phyloP scores from a whole-genome alignment of 2,113 vertebrate species.

The Hemibates koningsi region DNA sequence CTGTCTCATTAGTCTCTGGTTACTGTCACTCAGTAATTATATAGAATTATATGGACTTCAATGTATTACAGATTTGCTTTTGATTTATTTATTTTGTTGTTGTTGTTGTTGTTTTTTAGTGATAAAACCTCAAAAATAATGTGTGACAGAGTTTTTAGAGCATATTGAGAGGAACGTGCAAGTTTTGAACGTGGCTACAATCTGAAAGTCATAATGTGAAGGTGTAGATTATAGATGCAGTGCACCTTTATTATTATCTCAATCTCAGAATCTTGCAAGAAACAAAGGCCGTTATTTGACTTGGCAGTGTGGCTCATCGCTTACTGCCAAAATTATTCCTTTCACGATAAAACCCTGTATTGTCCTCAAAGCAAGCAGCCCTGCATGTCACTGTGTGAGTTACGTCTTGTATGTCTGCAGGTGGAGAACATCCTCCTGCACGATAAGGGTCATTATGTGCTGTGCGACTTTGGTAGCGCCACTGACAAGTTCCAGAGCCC shows the following conservation, averaged over 20 bases:
- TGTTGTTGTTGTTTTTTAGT: not conserved
- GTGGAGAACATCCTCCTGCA: constrained; percentile 98
- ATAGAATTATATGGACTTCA: not conserved
- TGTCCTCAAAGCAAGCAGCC: not conserved
- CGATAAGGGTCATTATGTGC: constrained; percentile 94
- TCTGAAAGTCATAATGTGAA: not conserved
- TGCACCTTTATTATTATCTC: not conserved
- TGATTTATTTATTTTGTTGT: not conserved
- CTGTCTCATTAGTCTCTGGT: not conserved
- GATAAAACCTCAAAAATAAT: not conserved
- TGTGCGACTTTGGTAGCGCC: constrained; percentile 97
- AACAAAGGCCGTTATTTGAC: not conserved
- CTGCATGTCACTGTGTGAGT: not conserved
- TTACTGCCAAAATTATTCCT: not conserved
- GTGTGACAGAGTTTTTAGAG: not conserved
- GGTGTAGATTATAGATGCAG: not conserved
- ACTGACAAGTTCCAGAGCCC: constrained; percentile 97
- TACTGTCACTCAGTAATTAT: not conserved
- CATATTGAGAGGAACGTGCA: not conserved
- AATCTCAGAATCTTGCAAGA: not conserved
- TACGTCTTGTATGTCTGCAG: constrained; percentile 57
- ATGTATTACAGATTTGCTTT: not conserved
- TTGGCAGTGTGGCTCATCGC: not conserved
- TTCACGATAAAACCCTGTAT: not conserved
- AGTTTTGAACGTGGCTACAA: not conserved